These are phyloP conservation scores for Carcinoscorpius rotundicauda DNA, from an alignment of 1,140 invertebrate genomes.

Conservation along the genomic window DNA sequence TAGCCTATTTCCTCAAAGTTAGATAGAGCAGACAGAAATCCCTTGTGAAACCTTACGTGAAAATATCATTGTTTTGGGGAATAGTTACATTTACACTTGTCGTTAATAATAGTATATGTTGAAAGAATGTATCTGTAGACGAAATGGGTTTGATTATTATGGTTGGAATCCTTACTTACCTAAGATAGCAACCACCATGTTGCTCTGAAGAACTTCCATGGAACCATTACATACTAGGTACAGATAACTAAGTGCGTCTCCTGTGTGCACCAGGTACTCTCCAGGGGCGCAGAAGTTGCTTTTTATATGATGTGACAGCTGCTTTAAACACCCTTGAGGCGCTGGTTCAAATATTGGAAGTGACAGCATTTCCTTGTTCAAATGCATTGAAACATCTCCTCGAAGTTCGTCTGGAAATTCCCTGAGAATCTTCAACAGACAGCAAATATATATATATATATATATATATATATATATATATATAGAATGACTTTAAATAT, in stretches of 20 bases:
- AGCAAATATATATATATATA: too few species aligned
- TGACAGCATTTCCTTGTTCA: constrained; percentile 85
- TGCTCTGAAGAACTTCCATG: constrained; percentile 96
- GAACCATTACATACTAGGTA: constrained; percentile 95
- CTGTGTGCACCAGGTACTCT: constrained; percentile 91
- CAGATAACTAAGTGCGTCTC: constrained; percentile 89
- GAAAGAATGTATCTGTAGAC: too few species aligned
- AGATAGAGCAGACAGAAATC: too few species aligned
- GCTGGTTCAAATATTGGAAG: constrained; percentile 87
- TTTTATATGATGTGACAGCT: constrained; percentile 76
- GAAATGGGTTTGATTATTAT: too few species aligned
- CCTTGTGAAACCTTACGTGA: too few species aligned
- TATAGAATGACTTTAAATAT: too few species aligned
- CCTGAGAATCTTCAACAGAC: constrained; percentile 61
- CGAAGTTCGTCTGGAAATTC: constrained; percentile 92
- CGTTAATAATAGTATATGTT: too few species aligned
- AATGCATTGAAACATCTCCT: constrained; percentile 88
- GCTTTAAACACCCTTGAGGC: constrained; percentile 74
- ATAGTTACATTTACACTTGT: too few species aligned
- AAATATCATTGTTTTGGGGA: too few species aligned
- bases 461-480: too few species aligned
- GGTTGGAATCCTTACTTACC: constrained; percentile 45
- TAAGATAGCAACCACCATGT: constrained; percentile 95
- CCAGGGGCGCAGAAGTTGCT: constrained; percentile 92
- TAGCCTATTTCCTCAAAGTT: too few species aligned